These are phyloP conservation scores for Passer montanus DNA, from an alignment of 2,113 vertebrate genomes.

Conservation along the genomic window DNA sequence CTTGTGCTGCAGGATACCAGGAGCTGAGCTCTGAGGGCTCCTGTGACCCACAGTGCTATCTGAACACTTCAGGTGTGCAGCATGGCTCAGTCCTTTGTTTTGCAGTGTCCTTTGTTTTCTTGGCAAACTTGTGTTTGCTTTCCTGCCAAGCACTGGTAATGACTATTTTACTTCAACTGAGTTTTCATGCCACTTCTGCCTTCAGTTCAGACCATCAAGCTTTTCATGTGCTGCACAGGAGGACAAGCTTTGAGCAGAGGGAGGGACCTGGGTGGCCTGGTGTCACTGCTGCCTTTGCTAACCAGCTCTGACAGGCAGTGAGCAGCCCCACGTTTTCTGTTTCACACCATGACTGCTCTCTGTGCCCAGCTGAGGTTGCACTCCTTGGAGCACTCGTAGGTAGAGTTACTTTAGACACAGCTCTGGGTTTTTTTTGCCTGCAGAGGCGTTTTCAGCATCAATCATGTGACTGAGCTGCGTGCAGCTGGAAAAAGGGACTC, in stretches of 20 bases:
- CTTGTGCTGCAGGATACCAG: background rate
- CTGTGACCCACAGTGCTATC: background rate
- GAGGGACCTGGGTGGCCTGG: background rate
- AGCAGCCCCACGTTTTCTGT: background rate
- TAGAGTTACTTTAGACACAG: background rate
- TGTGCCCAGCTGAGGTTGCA: background rate
- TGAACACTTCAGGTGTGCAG: background rate
- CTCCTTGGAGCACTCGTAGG: background rate
- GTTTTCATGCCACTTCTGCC: background rate
- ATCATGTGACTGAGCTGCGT: rapidly evolving
- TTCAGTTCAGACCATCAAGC: background rate
- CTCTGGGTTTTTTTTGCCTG: background rate
- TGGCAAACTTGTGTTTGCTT: background rate
- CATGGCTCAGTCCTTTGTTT: background rate
- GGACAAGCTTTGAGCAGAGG: background rate
- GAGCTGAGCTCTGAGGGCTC: background rate
- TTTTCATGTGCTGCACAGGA: background rate
- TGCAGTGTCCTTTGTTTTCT: background rate
- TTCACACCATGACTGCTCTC: background rate
- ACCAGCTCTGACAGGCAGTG: background rate
- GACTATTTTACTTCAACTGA: background rate
- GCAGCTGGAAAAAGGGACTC: background rate
- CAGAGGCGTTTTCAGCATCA: background rate
- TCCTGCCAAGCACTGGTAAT: background rate
- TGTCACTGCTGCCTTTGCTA: background rate